Conservation (phyloP, 2,113 vertebrate genomes). For the human region GRCh38 chr11:122935501-122936000, state of each 20-base stretch:
- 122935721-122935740: constrained; percentile 8
- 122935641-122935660: neutral
- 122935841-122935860: neutral
- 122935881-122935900: neutral
- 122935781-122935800: neutral
- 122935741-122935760: neutral
- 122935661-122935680: neutral
- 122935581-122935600: neutral
- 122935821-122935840: neutral
- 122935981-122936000: neutral
- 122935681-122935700: neutral
- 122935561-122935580: neutral
- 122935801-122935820: neutral
- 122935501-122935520: too few species aligned
- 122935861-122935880: neutral
- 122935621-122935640: neutral
- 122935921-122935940: neutral
- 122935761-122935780: neutral
- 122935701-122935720: neutral
- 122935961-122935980: neutral
- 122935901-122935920: neutral
- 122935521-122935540: neutral
- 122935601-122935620: neutral
- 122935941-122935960: neutral
- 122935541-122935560: neutral